Evolutionary conservation across 1,140 invertebrate species (phyloP), one percentile per base, ranked within the genome.

Genomic region (Archegozetes longisetosus): DNA sequence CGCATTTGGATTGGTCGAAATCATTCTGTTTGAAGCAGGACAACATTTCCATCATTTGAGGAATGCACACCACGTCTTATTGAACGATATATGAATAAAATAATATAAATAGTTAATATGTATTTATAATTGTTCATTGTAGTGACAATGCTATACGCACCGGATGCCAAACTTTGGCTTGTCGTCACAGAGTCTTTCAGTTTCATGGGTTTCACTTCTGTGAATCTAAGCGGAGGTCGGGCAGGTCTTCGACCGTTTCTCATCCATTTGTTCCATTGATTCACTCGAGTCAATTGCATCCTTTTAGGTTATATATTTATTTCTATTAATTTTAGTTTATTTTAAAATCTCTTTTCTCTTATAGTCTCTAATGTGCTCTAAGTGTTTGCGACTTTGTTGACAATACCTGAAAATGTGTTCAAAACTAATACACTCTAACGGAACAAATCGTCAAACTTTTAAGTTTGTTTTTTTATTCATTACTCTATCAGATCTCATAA

Each of bases 201-300:
- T 20, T 50, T 47, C 24, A 58, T 9, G 17, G 48, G 48, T 53
- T 58, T 58, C 17, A 25, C 48, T 29, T 49, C 57, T 20, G 46
- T 58, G 40, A 58, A 58, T 26, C 57, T 24, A n/a, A 23, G 4
- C 20, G 48, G 46, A 20, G 48, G 48, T 22, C 57, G 46, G 17
- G 57, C 57, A 14, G 57, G 57, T 29, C 26, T 26, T 27, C 57
- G 46, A 22, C 57, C 57, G 32, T 58, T 58, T 27, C 25, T 27
- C 57, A 58, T 58, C 57, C 57, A 58, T 53, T 58, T 58, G 27
- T 61, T 72, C 68, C 63, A 69, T 9, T 40, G 17, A 17, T 40
- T 40, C 6, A 40, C 32, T 40, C 32, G 6, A 9, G 32, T 40
- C 17, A 40, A 40, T 40, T 40, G 32, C 32, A 40, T 40, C n/a